These are phyloP conservation scores for Mastacembelus armatus DNA, from an alignment of 2,797 vertebrate genomes.

Conservation along the genomic window DNA sequence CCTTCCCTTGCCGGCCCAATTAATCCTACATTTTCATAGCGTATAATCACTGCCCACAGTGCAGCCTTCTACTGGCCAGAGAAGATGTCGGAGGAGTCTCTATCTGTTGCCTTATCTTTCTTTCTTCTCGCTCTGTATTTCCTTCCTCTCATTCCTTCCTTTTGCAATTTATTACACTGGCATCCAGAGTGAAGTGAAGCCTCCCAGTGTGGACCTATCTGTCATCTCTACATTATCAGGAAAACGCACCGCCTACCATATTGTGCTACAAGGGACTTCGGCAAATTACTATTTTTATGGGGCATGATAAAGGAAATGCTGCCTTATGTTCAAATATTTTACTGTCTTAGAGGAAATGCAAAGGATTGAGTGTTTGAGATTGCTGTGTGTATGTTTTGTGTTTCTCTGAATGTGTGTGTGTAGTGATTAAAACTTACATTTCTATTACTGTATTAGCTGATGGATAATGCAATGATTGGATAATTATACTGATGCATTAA, in stretches of 20 bases:
- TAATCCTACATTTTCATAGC: constrained; percentile 94
- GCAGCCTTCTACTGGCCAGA: constrained; percentile 83
- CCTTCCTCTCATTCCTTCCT: constrained; percentile 66
- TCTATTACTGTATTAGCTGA: constrained; percentile 41
- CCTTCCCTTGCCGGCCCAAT: constrained; percentile 92
- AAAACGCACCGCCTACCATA: constrained; percentile 89
- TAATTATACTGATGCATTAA: no score
- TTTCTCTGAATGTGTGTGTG: constrained; percentile 28
- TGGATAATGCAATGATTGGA: constrained; percentile 49
- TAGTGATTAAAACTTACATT: not conserved
- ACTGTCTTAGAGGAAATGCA: constrained; percentile 79
- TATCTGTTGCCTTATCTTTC: constrained; percentile 75
- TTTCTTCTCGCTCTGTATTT: constrained; percentile 57
- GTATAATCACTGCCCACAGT: constrained; percentile 90
- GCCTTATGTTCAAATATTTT: constrained; percentile 91
- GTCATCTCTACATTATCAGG: constrained; percentile 93
- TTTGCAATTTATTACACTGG: constrained; percentile 89
- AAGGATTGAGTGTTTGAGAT: constrained; percentile 72
- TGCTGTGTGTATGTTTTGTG: constrained; percentile 42
- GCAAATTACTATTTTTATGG: constrained; percentile 95
- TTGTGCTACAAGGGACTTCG: constrained; percentile 88
- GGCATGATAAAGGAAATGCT: constrained; percentile 92
- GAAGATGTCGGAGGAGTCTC: constrained; percentile 81
- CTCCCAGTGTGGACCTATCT: constrained; percentile 90
- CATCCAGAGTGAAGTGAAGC: constrained; percentile 88